Conservation (phyloP, 2,888 invertebrate genomes). For the Epistrophe eligans region DNA sequence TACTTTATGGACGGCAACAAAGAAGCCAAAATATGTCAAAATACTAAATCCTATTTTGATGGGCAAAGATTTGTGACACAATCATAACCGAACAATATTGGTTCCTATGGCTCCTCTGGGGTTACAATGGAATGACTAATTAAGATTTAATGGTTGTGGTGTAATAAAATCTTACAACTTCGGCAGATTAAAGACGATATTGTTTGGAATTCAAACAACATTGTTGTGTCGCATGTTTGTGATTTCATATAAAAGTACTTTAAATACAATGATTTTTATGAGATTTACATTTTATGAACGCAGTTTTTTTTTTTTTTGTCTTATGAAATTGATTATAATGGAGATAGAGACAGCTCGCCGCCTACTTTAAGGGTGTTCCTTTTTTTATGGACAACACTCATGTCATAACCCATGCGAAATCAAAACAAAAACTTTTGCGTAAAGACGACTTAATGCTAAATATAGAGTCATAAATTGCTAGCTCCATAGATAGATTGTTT, state of each 20-base stretch:
- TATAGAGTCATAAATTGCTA: slow-evolving; percentile 7
- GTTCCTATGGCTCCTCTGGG: neutral
- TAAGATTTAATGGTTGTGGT: slow-evolving; percentile 70
- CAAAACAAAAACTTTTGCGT: slow-evolving; percentile 48
- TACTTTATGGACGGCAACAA: slow-evolving; percentile 42
- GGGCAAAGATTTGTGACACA: slow-evolving; percentile 21
- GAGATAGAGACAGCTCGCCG: slow-evolving; percentile 21
- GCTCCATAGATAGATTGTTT: neutral
- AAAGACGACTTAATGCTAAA: neutral
- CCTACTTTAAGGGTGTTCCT: slow-evolving; percentile 32
- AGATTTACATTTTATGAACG: slow-evolving; percentile 25
- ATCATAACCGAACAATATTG: slow-evolving; percentile 38
- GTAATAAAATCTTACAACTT: slow-evolving; percentile 57
- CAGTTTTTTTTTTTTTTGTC: neutral
- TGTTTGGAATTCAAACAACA: slow-evolving; percentile 41
- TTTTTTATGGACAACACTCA: slow-evolving; percentile 26
- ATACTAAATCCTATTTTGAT: slow-evolving; percentile 50
- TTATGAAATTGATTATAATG: slow-evolving; percentile 19
- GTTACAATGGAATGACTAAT: slow-evolving; percentile 67
- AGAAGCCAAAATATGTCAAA: slow-evolving; percentile 44
- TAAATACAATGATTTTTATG: slow-evolving; percentile 30
- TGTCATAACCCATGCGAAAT: slow-evolving; percentile 44
- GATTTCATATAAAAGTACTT: slow-evolving; percentile 26
- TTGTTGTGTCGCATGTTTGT: slow-evolving; percentile 39
- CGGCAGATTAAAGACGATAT: slow-evolving; percentile 51